Evolutionary conservation across 2,797 vertebrate genomes (phyloP).

Genomic region (Mormyrus hasselquistii): DNA sequence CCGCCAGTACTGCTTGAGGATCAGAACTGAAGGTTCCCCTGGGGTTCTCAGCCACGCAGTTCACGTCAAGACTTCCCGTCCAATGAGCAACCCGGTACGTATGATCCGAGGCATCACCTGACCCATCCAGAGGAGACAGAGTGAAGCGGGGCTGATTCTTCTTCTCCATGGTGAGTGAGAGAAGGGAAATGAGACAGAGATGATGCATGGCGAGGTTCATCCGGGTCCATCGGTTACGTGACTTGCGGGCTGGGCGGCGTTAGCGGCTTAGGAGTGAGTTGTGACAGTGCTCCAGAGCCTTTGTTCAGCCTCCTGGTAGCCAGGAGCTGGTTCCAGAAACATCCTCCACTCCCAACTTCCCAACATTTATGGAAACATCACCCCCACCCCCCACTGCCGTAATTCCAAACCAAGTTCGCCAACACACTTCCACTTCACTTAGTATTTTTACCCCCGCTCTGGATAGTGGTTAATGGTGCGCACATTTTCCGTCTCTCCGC

Average conservation of each 20-base stretch:
- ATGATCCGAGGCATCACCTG: neutral
- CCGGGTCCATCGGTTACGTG: neutral
- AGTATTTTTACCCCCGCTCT: neutral
- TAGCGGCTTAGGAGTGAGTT: neutral
- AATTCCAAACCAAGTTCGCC: neutral
- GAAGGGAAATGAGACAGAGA: neutral
- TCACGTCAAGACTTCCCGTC: neutral
- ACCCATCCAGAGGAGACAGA: neutral
- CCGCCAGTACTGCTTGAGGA: neutral
- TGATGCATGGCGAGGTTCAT: neutral
- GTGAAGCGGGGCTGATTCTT: neutral
- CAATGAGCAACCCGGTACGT: neutral
- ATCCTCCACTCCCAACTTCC: neutral
- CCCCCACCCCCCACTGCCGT: neutral
- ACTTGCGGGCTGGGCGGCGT: neutral
- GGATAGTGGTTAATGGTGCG: neutral
- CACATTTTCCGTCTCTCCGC: neutral
- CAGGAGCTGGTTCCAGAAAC: neutral
- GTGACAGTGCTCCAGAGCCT: neutral
- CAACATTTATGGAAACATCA: neutral
- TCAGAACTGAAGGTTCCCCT: neutral
- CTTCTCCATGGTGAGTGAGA: neutral
- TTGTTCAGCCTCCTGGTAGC: neutral
- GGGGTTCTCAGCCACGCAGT: neutral
- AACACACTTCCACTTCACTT: neutral